Conservation (phyloP, 1,140 invertebrate species). For the Cherax quadricarinatus region DNA sequence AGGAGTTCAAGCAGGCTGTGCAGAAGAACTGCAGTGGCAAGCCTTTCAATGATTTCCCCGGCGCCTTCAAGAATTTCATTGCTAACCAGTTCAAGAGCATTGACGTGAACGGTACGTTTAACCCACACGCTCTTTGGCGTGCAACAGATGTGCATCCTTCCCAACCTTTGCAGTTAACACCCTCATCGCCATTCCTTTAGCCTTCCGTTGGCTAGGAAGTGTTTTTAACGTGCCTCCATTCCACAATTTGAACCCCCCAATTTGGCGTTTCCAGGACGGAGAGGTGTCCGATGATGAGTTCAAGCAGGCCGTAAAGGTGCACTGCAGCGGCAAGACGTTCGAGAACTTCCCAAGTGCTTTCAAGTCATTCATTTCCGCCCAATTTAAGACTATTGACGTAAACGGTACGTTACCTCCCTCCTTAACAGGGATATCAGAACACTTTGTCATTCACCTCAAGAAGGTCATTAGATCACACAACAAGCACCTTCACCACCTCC, state of each 20-base stretch:
- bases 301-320: conserved; percentile 87
- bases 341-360: conserved; percentile 82
- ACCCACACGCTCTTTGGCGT: conserved; percentile 30
- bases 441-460: conserved; percentile 33
- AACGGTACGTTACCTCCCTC: conserved; percentile 78
- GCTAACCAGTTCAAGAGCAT: conserved; percentile 65
- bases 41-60: conserved; percentile 85
- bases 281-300: conserved; percentile 88
- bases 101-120: conserved; percentile 82
- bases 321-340: conserved; percentile 85
- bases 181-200: not conserved
- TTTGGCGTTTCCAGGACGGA: conserved; percentile 80
- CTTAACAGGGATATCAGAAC: conserved; percentile 26
- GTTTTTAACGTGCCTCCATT: not conserved
- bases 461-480: not conserved
- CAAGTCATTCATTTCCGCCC: conserved; percentile 88
- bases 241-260: conserved; percentile 17
- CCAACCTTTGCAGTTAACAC: conserved; percentile 35
- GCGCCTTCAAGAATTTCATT: conserved; percentile 73
- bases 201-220: conserved; percentile 11
- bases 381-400: conserved; percentile 87
- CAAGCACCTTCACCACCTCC: not conserved
- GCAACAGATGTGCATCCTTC: conserved; percentile 48
- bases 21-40: conserved; percentile 86
- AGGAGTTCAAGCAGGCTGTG: conserved; percentile 88